Evolutionary conservation across 2,797 vertebrate species (phyloP), one percentile per base, ranked within the genome.

Genomic region (Brotula barbata): DNA sequence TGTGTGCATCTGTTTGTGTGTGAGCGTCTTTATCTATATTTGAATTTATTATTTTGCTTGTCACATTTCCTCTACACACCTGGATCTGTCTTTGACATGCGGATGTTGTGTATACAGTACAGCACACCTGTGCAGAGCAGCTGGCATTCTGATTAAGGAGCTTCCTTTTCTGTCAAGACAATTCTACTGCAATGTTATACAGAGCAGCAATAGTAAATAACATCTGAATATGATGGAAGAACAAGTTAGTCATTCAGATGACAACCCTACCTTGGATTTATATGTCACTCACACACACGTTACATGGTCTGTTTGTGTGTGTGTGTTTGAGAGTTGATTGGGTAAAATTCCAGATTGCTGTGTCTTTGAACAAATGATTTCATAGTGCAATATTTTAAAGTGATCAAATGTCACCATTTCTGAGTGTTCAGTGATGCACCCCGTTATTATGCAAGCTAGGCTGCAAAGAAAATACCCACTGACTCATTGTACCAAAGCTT

Each of bases 201-300:
- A 64, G 10, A 34, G 12, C 17, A 36, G 59, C 22, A 50, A 39
- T 69, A 51, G 59, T 46, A 66, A 74, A 77, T 80, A 64, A 70
- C 69, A 76, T 85, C 80, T 73, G 51, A 82, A 80, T 55, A 59
- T 31, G 65, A 48, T 64, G 54, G 61, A 58, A 73, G 70, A 61
- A 63, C 31, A 34, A 52, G 37, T 54, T 45, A 63, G 60, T 52
- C 56, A 73, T 75, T 72, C 62, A 69, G 44, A 56, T 61, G 23
- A 46, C 43, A 48, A 19, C 41, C 28, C 48, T 50, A 42, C 53
- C 42, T 7, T 41, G 43, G 25, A 88, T 88, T 89, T 89, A 78
- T 85, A 88, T 88, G 73, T 64, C 11, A 33, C 31, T 2, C 31
- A 5, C 58, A 44, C 43, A 49, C 53, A 39, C 45, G 63, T 37